Base-by-base conservation (phyloP, 2,113 vertebrate genomes). In the Lontra canadensis region DNA sequence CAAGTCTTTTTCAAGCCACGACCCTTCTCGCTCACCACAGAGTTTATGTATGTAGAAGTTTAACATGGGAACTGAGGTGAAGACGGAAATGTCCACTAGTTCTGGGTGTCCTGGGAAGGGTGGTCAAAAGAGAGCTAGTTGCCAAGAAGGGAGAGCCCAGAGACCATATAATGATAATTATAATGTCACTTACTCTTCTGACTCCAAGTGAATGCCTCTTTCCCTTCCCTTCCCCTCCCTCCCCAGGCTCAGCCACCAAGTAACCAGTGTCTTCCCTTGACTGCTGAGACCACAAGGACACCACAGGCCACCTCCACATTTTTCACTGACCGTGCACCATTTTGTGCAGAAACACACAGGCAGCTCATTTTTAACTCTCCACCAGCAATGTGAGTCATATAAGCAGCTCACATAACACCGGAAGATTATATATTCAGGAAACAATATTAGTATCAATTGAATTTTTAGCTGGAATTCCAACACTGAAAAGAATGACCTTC, bases 31-130 rank as follows among this genome's bases (percentile, higher is more conserved):
- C 67, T 93, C 63, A 57, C 63, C 36, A 20, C 29, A 57, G 36
- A 44, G 10, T 65, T 87, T 63, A 61, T 80, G 82, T 81, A 26
- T 61, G 63, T 63, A 74, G 61, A 87, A 92, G 74, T 63, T 84
- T 26, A 84, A 94, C 83, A 0, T 12, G 92, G 59, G 73, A 94
- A 69, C 44, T 21, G 61, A 74, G 69, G 73, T 65, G 84, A 0
- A 34, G 29, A 4, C 80, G 29, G 71, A 90, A 81, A 88, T n/a
- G 25, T 31, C 61, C n/a, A 3, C 13, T 29, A 4, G 44, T 21
- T 29, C 17, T 73, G 71, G 3, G 52, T 26, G 34, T 65, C 31
- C 7, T 12, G 29, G 23, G 49, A 15, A 92, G 20, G 29, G 20
- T 8, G 20, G 36, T 15, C 1, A 31, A 78, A 61, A 59, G 26